Evolutionary conservation across 1,140 invertebrate genomes (phyloP), one percentile per base, ranked within the genome.

Genomic region (Rhagoletis pomonella): DNA sequence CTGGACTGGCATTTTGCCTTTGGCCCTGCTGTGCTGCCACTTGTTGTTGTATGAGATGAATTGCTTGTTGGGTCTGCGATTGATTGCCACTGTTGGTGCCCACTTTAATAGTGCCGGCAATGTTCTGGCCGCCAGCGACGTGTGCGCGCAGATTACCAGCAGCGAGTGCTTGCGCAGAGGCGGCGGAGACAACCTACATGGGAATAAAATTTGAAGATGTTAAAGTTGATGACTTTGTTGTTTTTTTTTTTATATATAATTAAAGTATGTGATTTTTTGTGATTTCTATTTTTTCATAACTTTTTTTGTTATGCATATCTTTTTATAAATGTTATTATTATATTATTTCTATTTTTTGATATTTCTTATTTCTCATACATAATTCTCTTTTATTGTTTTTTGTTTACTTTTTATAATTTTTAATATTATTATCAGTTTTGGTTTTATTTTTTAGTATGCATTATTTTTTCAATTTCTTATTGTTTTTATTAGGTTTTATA

Each of bases 31-130:
- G 91, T 29, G 86, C 88, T 5, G 88, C 86, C 2, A 81, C 88
- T 87, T 93, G 89, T 14, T 92, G 87, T 81, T 89, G 88, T 65
- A 93, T 88, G 6, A 91, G 90, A 55, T 90, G 91, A 85, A 93
- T 92, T 1, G 94, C 93, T 89, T 94, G 93, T 87, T 94, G 94
- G 9, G 92, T 91, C 64, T 90, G 90, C 7, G 91, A 89, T 77
- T 91, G 90, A 7, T 91, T 90, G 84, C 91, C 90, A 73, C 91
- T 90, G 7, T 89, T 89, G 1, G 90, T 87, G 19, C 91, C 93
- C 9, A 94, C 94, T 89, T 94, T 94, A 10, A 94, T 90, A 0
- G 92, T 91, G 62, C 93, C 93, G 17, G 93, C 91, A 58, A 94
- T 92, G 59, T 93, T 91, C 44, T 93, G 92, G 0, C 91, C 89